phyloP scores from a whole-genome alignment of 2,888 invertebrate species.

The Ypsolopha scabrella region DNA sequence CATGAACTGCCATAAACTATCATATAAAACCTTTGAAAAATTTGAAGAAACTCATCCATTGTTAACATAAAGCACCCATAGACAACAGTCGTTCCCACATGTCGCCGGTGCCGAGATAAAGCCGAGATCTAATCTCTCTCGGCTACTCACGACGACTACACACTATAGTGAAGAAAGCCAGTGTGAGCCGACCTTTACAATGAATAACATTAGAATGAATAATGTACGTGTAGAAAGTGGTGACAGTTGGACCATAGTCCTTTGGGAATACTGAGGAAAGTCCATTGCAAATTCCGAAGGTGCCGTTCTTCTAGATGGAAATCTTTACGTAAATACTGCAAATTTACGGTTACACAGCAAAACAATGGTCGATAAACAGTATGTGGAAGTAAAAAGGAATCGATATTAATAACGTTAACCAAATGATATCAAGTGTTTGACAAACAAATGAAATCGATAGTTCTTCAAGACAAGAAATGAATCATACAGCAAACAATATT shows the following conservation, averaged over 20 bases:
- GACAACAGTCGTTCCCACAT: background rate
- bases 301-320: background rate
- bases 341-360: background rate
- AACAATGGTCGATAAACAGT: too few relatives aligned
- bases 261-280: background rate
- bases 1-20: background rate
- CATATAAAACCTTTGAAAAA: background rate
- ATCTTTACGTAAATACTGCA: background rate
- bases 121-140: slow-evolving; percentile 27
- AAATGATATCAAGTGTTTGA: background rate
- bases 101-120: slow-evolving; percentile 23
- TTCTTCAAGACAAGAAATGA: background rate
- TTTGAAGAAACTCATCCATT: background rate
- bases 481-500: background rate
- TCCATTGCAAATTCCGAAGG: background rate
- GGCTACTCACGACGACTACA: slow-evolving; percentile 15
- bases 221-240: background rate
- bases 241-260: background rate
- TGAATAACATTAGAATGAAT: background rate
- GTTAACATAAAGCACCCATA: background rate
- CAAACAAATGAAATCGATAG: background rate
- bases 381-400: too few relatives aligned
- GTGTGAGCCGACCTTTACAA: slow-evolving; percentile 2
- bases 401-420: background rate
- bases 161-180: slow-evolving; percentile 19